Evolutionary conservation across 1,140 invertebrate genomes (phyloP), one percentile per base, ranked within the genome.

Genomic region (Neoseiulus cucumeris): DNA sequence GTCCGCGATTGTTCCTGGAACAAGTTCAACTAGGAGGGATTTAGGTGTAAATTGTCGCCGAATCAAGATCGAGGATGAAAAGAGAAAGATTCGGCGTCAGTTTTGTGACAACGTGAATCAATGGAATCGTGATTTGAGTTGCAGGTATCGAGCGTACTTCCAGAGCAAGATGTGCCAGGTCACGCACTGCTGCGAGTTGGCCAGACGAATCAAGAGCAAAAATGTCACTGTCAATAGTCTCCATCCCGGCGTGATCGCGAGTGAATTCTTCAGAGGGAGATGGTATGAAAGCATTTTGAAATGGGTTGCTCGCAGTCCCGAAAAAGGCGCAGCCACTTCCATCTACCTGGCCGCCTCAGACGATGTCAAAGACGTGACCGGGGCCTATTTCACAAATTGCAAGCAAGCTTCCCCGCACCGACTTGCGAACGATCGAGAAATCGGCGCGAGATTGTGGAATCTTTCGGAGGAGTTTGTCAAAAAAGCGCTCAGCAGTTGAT

Each of bases 91-190:
- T 39, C 33, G 9, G 33, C 33, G n/a, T n/a, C n/a, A n/a, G n/a
- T n/a, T n/a, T n/a, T 39, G 33, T 39, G 33, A 6, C 33, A 39
- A 39, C 33, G 4, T 39, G 33, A 39, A 39, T 9, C 33, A 39
- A 39, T 39, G 33, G 9, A 39, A 39, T 9, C 33, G 33, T 39
- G 33, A 39, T 39, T 39, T 39, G 33, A 39, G 25, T 59, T 25
- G 14, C 51, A 59, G 51, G 12, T 59, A 17, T 14, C 51, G 51
- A 59, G 51, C 22, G 14, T 59, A 59, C 22, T 17, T 12, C 51
- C 22, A 59, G 12, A 59, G 51, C 51, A 59, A 25, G 51, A 59
- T 59, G 51, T 59, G 51, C 28, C 45, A 47, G 45, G 45, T 47
- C 28, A 25, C 33, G 51, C 22, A 17, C 33, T 59, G 22, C 51